Evolutionary conservation across 2,113 vertebrate genomes (phyloP).

Genomic region (Fulica atra): DNA sequence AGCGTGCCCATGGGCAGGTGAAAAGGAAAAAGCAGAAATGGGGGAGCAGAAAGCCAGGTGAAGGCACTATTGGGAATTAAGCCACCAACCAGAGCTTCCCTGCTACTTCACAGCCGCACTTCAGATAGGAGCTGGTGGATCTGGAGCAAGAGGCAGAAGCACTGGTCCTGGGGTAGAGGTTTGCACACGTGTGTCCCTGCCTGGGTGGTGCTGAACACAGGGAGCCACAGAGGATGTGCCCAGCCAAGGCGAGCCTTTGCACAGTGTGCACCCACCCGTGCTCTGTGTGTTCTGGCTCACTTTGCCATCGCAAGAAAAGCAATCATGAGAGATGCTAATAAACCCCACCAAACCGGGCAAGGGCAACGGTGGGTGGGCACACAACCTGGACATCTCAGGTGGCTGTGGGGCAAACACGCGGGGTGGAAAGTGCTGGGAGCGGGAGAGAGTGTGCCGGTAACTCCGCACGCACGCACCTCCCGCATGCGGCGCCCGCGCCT

Average conservation of each 20-base stretch:
- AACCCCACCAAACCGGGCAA: not conserved
- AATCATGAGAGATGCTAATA: not conserved
- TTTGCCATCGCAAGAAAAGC: constrained; percentile 44
- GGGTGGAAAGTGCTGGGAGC: not conserved
- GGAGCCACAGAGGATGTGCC: not conserved
- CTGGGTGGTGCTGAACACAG: not conserved
- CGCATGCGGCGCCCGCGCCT: constrained; percentile 32
- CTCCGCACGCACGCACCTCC: constrained; percentile 13
- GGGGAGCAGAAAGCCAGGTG: not conserved
- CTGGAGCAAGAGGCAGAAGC: not conserved
- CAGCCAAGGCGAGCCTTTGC: constrained; percentile 23
- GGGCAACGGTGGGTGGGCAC: not conserved
- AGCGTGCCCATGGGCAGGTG: rapidly evolving
- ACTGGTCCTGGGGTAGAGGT: not conserved
- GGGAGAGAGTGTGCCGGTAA: not conserved
- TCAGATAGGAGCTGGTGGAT: not conserved
- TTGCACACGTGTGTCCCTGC: not conserved
- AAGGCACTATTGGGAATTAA: not conserved
- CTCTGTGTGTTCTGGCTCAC: not conserved
- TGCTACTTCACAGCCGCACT: not conserved
- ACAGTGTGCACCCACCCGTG: constrained; percentile 26
- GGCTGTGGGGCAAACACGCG: constrained; percentile 5
- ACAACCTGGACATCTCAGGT: not conserved
- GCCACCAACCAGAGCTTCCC: not conserved
- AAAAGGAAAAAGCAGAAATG: not conserved